Evolutionary conservation across 2,888 invertebrate species (phyloP).

Genomic region (Polyommatus iphigenia): DNA sequence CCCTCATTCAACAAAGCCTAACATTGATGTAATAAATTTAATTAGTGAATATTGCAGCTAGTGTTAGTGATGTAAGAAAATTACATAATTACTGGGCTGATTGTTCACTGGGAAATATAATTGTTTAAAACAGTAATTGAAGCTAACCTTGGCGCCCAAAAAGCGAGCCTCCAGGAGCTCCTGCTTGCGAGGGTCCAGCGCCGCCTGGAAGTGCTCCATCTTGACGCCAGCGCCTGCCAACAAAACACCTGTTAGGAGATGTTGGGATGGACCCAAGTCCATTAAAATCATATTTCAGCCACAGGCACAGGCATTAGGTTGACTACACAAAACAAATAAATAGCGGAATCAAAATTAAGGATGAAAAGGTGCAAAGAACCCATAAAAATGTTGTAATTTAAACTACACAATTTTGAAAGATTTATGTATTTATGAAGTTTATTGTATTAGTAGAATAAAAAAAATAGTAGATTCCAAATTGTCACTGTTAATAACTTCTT

Average conservation of each 20-base stretch:
- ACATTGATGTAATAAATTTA: neutral
- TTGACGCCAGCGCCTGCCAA: slow-evolving; percentile 91
- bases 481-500: too few relatives aligned
- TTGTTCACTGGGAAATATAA: neutral
- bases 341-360: neutral
- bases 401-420: too few relatives aligned
- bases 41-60: neutral
- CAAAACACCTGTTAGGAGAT: slow-evolving; percentile 44
- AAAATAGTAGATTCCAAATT: too few relatives aligned
- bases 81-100: neutral
- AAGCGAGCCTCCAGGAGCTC: slow-evolving; percentile 99
- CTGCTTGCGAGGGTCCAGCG: slow-evolving; percentile 99
- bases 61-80: neutral
- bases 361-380: neutral
- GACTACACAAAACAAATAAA: neutral
- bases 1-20: slow-evolving; percentile 27
- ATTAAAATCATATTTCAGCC: neutral
- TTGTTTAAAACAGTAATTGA: neutral
- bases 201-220: slow-evolving; percentile 98
- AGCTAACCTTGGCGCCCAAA: slow-evolving; percentile 96
- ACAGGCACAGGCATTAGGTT: neutral
- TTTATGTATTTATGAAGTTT: too few relatives aligned
- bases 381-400: neutral
- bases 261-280: neutral
- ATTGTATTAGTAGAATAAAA: too few relatives aligned